phyloP scores from a whole-genome alignment of 2,797 vertebrate genomes.

The Hapalemur alaotrensis region DNA sequence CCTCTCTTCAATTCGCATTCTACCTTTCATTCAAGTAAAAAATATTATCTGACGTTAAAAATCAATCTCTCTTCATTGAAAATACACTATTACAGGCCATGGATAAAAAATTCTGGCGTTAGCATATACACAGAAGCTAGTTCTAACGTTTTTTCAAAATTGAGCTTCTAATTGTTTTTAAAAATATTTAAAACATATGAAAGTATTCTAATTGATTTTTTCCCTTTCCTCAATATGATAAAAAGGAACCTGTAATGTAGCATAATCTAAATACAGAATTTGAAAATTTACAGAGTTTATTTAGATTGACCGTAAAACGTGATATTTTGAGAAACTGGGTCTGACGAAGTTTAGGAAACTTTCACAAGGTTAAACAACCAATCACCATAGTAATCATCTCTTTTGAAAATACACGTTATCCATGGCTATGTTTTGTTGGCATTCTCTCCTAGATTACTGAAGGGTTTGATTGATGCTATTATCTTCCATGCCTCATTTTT shows the following conservation, averaged over 20 bases:
- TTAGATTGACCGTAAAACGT: neutral
- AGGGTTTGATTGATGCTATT: neutral
- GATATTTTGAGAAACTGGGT: neutral
- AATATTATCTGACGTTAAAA: neutral
- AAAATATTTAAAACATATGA: neutral
- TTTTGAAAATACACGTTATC: neutral
- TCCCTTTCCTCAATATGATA: neutral
- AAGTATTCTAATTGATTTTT: neutral
- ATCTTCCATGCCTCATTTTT: neutral
- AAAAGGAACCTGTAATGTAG: neutral
- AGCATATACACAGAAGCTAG: neutral
- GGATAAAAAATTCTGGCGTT: neutral
- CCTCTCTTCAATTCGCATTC: neutral
- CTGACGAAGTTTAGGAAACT: neutral
- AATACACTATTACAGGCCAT: neutral
- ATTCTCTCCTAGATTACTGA: neutral
- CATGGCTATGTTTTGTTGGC: neutral
- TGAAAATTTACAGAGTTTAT: neutral
- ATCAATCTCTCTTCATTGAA: neutral
- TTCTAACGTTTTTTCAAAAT: neutral
- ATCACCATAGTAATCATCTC: neutral
- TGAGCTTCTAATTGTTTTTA: neutral
- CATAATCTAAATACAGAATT: neutral
- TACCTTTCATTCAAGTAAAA: neutral
- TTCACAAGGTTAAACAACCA: neutral